These are phyloP conservation scores for Lophura swinhoii DNA, from an alignment of 2,797 vertebrate species.

Conservation along the genomic window DNA sequence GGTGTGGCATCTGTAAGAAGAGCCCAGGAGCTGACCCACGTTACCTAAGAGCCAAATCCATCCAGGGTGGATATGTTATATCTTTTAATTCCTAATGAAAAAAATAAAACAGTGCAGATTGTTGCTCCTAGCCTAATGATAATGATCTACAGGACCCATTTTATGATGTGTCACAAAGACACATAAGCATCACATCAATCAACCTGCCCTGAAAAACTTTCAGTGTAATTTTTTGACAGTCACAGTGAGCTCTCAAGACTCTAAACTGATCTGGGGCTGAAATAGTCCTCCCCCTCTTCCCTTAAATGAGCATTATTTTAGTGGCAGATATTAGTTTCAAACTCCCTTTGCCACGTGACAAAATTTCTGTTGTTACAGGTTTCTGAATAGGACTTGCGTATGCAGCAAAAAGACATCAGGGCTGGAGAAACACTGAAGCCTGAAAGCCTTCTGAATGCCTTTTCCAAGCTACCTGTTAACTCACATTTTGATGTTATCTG, in stretches of 20 bases:
- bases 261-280: background rate
- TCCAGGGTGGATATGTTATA: background rate
- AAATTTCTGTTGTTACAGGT: background rate
- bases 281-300: background rate
- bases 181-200: background rate
- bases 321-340: background rate
- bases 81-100: background rate
- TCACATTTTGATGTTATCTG: constrained; percentile 49
- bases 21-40: background rate
- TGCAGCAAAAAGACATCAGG: background rate
- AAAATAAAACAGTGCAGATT: background rate
- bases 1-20: background rate
- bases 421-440: background rate
- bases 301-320: background rate
- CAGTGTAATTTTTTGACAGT: background rate
- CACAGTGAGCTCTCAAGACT: background rate
- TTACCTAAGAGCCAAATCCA: background rate
- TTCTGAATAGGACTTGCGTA: background rate
- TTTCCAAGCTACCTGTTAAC: constrained; percentile 52
- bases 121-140: background rate
- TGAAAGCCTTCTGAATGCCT: background rate
- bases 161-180: background rate
- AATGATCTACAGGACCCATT: background rate
- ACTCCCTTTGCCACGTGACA: background rate
- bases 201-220: background rate